Conservation (phyloP, 2,797 vertebrate species). For the Spinus pinus region DNA sequence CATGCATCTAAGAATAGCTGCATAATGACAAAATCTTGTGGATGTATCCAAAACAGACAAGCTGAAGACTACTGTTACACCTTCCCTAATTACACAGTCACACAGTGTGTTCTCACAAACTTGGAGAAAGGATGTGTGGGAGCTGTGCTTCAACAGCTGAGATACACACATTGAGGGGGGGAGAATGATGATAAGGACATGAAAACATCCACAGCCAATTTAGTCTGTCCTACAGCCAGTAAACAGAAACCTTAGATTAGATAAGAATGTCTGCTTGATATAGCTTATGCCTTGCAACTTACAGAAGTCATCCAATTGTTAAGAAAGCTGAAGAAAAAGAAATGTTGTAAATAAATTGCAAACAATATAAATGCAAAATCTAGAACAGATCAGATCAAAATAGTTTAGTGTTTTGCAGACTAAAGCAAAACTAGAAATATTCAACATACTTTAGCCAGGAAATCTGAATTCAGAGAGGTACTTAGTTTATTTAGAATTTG, state of each 20-base stretch:
- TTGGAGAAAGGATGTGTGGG: not conserved
- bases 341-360: not conserved
- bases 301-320: not conserved
- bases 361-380: not conserved
- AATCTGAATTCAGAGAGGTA: not conserved
- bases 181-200: not conserved
- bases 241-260: slow-evolving; percentile 14
- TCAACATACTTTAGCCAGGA: not conserved
- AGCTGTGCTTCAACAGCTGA: not conserved
- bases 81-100: not conserved
- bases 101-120: not conserved
- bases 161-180: fast-evolving
- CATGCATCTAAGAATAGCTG: not conserved
- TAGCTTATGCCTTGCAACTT: not conserved
- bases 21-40: not conserved
- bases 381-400: not conserved
- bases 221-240: not conserved
- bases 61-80: not conserved
- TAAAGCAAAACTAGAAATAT: not conserved
- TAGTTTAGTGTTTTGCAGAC: not conserved
- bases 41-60: not conserved
- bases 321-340: not conserved
- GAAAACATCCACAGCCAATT: not conserved
- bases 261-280: not conserved
- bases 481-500: not conserved